These are phyloP conservation scores for Catamblyrhynchus diadema DNA, from an alignment of 2,797 vertebrate species.

Conservation along the genomic window DNA sequence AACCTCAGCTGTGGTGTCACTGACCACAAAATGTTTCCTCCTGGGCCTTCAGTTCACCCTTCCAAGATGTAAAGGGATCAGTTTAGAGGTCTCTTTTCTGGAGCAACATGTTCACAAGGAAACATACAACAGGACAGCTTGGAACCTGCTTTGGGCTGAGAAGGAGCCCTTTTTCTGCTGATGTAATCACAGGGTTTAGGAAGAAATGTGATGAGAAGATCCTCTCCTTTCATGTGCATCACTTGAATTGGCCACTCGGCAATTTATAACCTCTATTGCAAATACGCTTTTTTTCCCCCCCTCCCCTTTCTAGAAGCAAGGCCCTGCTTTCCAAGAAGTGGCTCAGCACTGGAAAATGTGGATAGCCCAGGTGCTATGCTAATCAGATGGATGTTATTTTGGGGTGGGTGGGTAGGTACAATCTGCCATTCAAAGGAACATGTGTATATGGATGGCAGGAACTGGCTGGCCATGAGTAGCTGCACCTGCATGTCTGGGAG, in stretches of 20 bases:
- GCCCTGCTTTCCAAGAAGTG: conserved; percentile 64
- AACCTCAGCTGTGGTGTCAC: neutral
- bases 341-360: conserved; percentile 57
- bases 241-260: conserved; percentile 16
- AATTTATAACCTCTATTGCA: conserved; percentile 45
- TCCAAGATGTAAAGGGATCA: neutral
- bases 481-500: conserved; percentile 57
- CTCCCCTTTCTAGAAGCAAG: conserved; percentile 55
- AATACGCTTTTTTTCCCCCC: neutral
- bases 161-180: neutral
- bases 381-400: conserved; percentile 60
- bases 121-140: neutral
- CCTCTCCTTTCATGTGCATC: neutral
- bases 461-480: conserved; percentile 54
- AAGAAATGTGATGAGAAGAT: neutral
- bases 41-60: neutral
- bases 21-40: neutral
- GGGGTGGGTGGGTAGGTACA: conserved; percentile 48
- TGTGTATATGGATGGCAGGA: conserved; percentile 56
- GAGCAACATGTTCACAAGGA: neutral
- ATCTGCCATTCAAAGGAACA: conserved; percentile 46
- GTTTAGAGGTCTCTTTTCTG: neutral
- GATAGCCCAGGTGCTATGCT: conserved; percentile 61
- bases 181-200: fast-evolving
- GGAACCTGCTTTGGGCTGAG: neutral